Evolutionary conservation across 1,140 invertebrate genomes (phyloP).

Genomic region (Pissodes strobi): DNA sequence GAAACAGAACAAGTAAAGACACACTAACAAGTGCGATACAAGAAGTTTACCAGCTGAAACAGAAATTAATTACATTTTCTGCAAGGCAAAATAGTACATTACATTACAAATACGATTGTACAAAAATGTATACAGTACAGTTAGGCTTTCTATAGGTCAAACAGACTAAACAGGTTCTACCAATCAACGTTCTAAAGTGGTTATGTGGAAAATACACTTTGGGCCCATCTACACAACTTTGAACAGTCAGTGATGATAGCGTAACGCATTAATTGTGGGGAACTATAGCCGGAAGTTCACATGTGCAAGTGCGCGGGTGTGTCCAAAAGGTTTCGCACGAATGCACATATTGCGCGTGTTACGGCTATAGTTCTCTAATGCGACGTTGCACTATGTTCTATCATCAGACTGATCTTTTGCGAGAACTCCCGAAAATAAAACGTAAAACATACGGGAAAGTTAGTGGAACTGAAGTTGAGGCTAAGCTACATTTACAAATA

Average conservation of each 20-base stretch:
- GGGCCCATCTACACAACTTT: conserved; percentile 24
- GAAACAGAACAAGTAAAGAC: conserved; percentile 55
- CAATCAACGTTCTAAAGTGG: conserved; percentile 30
- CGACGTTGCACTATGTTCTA: too few relatives aligned
- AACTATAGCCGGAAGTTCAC: too few relatives aligned
- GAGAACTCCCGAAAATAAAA: conserved; percentile 31
- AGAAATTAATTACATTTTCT: conserved; percentile 42
- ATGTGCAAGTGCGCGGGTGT: too few relatives aligned
- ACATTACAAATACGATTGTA: conserved; percentile 36
- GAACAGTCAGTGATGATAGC: conserved; percentile 9
- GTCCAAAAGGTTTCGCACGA: too few relatives aligned
- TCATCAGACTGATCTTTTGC: neutral
- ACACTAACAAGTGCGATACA: conserved; percentile 39
- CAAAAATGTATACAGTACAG: conserved; percentile 53
- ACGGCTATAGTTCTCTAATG: too few relatives aligned
- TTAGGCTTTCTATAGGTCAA: conserved; percentile 43
- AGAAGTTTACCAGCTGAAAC: conserved; percentile 44
- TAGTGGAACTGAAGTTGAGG: conserved; percentile 4
- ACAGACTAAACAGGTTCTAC: conserved; percentile 17
- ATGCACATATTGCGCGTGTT: too few relatives aligned
- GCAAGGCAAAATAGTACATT: conserved; percentile 37
- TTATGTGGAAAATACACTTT: conserved; percentile 46
- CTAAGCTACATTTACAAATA: conserved; percentile 3
- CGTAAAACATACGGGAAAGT: neutral
- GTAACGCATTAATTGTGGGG: too few relatives aligned